phyloP scores from a whole-genome alignment of 2,113 vertebrate genomes.

The Nymphicus hollandicus region DNA sequence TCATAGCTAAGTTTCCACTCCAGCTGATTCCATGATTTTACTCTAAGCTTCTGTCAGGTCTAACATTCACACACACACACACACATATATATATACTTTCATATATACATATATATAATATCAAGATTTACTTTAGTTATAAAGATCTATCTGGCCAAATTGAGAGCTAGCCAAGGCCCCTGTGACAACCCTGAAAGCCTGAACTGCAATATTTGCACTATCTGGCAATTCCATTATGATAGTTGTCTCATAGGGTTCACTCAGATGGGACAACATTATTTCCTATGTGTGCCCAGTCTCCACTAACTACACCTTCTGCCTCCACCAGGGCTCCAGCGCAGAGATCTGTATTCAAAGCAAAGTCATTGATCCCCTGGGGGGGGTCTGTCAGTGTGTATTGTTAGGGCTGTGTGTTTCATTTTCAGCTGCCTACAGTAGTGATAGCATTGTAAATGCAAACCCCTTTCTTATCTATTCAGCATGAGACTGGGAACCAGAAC shows the following conservation, averaged over 20 bases:
- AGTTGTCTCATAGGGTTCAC: background rate
- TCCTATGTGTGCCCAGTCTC: background rate
- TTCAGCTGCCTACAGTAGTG: background rate
- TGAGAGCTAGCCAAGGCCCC: background rate
- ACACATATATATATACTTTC: rapidly evolving
- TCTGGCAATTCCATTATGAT: background rate
- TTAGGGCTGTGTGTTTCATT: background rate
- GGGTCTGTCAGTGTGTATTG: background rate
- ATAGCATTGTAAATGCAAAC: background rate
- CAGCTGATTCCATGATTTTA: background rate
- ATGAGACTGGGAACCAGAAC: background rate
- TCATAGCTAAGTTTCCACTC: background rate
- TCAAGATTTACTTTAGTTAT: background rate
- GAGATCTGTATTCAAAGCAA: background rate
- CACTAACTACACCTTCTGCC: no score
- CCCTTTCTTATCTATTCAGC: background rate
- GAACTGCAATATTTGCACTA: background rate
- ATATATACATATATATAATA: no score
- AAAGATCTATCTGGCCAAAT: background rate
- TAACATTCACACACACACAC: background rate
- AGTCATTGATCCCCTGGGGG: background rate
- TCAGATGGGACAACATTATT: background rate
- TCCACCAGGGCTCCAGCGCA: background rate
- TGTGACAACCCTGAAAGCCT: background rate
- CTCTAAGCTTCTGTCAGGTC: background rate